Conservation (phyloP, 2,113 vertebrate species). For the Leptobrachium leishanense region DNA sequence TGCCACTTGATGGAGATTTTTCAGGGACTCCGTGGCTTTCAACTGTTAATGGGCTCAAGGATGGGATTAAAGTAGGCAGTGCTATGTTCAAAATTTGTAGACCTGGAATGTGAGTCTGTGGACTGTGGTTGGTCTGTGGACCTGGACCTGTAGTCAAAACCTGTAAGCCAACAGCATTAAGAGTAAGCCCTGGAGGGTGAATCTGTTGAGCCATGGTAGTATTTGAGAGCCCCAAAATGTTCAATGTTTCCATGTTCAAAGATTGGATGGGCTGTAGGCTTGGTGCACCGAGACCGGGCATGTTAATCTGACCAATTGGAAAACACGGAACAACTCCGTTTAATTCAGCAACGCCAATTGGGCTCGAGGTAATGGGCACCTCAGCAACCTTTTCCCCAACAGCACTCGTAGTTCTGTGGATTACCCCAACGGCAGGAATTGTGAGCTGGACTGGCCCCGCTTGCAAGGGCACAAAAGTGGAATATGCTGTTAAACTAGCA, state of each 20-base stretch:
- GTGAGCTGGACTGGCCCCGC: conserved; percentile 87
- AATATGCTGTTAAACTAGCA: conserved; percentile 83
- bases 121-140: conserved; percentile 69
- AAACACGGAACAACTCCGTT: conserved; percentile 82
- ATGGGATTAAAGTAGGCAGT: conserved; percentile 84
- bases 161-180: conserved; percentile 87
- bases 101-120: conserved; percentile 76
- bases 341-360: conserved; percentile 73
- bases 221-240: conserved; percentile 82
- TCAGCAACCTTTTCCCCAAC: conserved; percentile 49
- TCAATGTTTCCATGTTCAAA: conserved; percentile 79
- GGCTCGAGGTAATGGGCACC: conserved; percentile 39
- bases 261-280: conserved; percentile 71
- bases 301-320: conserved; percentile 79
- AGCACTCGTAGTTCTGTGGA: conserved; percentile 77
- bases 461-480: conserved; percentile 91
- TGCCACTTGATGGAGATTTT: conserved; percentile 22
- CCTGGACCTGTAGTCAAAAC: conserved; percentile 76
- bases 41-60: conserved; percentile 68
- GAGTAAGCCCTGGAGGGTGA: conserved; percentile 77
- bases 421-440: conserved; percentile 85
- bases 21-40: conserved; percentile 67
- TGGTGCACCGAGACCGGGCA: conserved; percentile 66
- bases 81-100: conserved; percentile 93
- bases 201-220: conserved; percentile 70